phyloP scores from a whole-genome alignment of 2,888 invertebrate species.

The Galeopsomyia nigrocyanea region DNA sequence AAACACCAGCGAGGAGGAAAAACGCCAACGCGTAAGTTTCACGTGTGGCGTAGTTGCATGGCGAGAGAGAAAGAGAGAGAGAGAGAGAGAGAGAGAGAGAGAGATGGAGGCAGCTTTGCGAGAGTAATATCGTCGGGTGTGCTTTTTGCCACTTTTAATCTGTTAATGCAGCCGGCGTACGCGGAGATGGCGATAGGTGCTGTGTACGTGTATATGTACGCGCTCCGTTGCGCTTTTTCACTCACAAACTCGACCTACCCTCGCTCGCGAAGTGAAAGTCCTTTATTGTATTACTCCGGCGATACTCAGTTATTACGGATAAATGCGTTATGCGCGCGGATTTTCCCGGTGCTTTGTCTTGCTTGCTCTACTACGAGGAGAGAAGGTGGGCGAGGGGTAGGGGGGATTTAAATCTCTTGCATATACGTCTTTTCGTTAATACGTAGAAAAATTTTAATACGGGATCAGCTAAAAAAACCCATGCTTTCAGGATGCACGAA shows the following conservation, averaged over 20 bases:
- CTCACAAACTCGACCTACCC: background rate
- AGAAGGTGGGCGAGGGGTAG: too few species aligned
- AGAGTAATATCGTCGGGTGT: slow-evolving; percentile 52
- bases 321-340: background rate
- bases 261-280: slow-evolving; percentile 4
- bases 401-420: too few species aligned
- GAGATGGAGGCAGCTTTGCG: slow-evolving; percentile 10
- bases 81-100: background rate
- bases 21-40: slow-evolving; percentile 22
- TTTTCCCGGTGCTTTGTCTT: background rate
- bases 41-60: background rate
- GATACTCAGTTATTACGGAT: slow-evolving; percentile 19
- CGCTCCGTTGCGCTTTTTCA: slow-evolving; percentile 19
- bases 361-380: too few species aligned
- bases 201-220: background rate
- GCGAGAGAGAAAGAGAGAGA: background rate
- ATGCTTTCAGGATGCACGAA: too few species aligned
- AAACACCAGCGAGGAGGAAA: too few species aligned
- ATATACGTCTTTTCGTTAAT: too few species aligned
- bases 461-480: too few species aligned
- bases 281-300: slow-evolving; percentile 31
- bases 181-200: background rate
- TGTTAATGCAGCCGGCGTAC: slow-evolving; percentile 57
- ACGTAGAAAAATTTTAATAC: too few species aligned
- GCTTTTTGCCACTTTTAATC: slow-evolving; percentile 62